A percentile compares a stretch with the other conserved stretches of the same genome.
Conservation (phyloP, 2,888 invertebrate genomes). For the Resseliella maxima region DNA sequence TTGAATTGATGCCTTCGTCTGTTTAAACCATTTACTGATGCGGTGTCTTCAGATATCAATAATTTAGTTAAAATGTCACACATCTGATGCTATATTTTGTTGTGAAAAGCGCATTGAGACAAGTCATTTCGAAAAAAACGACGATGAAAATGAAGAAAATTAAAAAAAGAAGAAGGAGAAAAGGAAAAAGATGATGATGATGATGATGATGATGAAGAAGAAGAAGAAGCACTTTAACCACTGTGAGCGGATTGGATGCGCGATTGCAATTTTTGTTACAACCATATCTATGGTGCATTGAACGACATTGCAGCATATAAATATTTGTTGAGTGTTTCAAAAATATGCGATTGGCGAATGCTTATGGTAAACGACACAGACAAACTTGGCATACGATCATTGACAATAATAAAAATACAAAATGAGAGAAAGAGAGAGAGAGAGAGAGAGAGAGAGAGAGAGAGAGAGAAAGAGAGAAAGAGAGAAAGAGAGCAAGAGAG, state of each 20-base stretch:
- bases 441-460: background rate
- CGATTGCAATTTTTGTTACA: background rate
- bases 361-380: slow-evolving; percentile 33
- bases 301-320: slow-evolving; percentile 48
- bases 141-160: background rate
- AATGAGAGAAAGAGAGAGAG: background rate
- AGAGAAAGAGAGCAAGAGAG: background rate
- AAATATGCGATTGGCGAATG: slow-evolving; percentile 39
- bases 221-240: background rate
- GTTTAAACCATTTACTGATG: slow-evolving; percentile 7
- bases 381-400: background rate
- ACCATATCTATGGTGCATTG: slow-evolving; percentile 12
- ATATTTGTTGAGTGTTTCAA: slow-evolving; percentile 4
- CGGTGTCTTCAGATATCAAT: slow-evolving; percentile 41
- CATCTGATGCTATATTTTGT: slow-evolving; percentile 33
- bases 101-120: too few species aligned
- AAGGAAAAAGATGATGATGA: background rate
- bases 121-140: background rate
- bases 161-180: background rate
- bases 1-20: background rate
- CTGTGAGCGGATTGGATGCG: background rate
- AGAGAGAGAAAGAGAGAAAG: background rate
- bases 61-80: slow-evolving; percentile 48
- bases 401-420: background rate
- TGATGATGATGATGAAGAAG: background rate